These are phyloP conservation scores for Danionella dracula DNA, from an alignment of 2,797 vertebrate species.

Conservation along the genomic window DNA sequence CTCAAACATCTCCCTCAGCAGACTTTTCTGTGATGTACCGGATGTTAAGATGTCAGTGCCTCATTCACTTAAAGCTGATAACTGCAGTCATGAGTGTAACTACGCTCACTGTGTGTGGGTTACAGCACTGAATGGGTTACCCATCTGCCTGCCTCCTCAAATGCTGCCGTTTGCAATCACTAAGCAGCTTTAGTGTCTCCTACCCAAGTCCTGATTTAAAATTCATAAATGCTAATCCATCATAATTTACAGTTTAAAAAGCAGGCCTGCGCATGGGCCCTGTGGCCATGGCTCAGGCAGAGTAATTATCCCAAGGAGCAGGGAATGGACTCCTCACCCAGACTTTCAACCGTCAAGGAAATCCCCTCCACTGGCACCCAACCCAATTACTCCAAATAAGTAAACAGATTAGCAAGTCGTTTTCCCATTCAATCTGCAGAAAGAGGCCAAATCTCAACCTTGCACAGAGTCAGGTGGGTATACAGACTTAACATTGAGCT, in stretches of 20 bases:
- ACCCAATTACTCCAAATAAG: conserved; percentile 99
- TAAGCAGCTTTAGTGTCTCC: conserved; percentile 99
- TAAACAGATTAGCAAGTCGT: conserved; percentile 99
- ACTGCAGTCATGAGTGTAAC: conserved; percentile 57
- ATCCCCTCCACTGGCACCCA: conserved; percentile 94
- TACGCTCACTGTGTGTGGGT: conserved; percentile 15
- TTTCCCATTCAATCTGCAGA: conserved; percentile 96
- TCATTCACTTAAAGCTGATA: conserved; percentile 64
- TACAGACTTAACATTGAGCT: conserved; percentile 85
- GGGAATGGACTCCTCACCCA: conserved; percentile 98
- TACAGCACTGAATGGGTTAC: conserved; percentile 76
- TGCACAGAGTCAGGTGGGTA: conserved; percentile 89
- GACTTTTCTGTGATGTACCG: conserved; percentile 44
- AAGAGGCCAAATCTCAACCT: conserved; percentile 89
- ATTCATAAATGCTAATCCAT: conserved; percentile 99
- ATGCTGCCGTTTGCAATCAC: conserved; percentile 90
- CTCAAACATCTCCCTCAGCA: conserved; percentile 56
- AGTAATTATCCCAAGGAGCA: conserved; percentile 99
- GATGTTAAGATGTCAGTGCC: conserved; percentile 73
- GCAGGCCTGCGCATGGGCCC: conserved; percentile 98
- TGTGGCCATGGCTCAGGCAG: conserved; percentile 99
- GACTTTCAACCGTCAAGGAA: conserved; percentile 98
- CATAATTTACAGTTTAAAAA: conserved; percentile 99
- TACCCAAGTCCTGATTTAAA: conserved; percentile 99
- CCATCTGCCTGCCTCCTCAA: conserved; percentile 75